Percentiles rank a stretch among this genome's conserved stretches.
Conservation (phyloP, 2,888 invertebrate species). For the Drosophila birchii region DNA sequence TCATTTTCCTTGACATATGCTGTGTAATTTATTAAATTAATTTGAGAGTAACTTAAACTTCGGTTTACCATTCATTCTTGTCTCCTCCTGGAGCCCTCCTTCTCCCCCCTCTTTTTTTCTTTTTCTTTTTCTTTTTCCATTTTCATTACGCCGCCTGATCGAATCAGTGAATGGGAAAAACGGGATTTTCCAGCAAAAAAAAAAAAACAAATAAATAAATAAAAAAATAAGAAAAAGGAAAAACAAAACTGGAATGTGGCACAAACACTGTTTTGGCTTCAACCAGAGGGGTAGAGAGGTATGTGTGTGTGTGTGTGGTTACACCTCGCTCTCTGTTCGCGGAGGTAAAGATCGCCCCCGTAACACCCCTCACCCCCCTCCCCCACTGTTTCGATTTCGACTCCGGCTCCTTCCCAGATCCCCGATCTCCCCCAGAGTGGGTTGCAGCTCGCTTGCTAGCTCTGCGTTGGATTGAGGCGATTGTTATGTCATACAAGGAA, state of each 20-base stretch:
- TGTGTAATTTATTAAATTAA: not conserved
- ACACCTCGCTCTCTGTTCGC: constrained; percentile 41
- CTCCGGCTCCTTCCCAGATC: constrained; percentile 6
- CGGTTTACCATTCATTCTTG: not conserved
- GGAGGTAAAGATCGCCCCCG: constrained; percentile 76
- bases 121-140: constrained; percentile 45
- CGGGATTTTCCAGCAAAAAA: constrained; percentile 65
- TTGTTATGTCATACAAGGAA: constrained; percentile 82
- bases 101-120: not conserved
- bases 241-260: constrained; percentile 71
- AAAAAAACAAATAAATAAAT: no score
- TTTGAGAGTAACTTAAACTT: not conserved
- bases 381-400: constrained; percentile 8
- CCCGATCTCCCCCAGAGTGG: constrained; percentile 12
- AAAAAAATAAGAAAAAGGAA: constrained; percentile 17
- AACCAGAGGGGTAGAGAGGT: not conserved
- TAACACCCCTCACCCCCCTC: constrained; percentile 27
- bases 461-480: constrained; percentile 34
- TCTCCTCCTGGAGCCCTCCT: not conserved
- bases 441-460: not conserved
- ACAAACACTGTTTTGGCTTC: constrained; percentile 44
- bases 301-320: constrained; percentile 6
- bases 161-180: constrained; percentile 78
- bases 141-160: constrained; percentile 69
- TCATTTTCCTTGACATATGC: not conserved